Conservation (phyloP, 2,797 vertebrate genomes). For the Fistularia commersonii region DNA sequence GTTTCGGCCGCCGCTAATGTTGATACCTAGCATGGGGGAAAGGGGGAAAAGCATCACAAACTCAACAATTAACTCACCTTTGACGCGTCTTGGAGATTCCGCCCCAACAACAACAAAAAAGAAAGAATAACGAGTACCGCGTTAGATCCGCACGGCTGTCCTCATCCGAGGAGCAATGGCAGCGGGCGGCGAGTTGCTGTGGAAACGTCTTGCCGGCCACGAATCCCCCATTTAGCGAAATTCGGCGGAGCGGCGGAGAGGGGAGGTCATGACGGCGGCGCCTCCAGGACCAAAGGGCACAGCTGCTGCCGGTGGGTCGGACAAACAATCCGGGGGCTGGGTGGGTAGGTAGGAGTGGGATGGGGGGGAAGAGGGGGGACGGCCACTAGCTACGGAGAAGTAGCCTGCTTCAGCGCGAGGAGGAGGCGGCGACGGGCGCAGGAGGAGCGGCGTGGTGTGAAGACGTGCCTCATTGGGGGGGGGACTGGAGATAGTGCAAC, state of each 20-base stretch:
- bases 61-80: constrained; percentile 61
- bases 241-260: constrained; percentile 29
- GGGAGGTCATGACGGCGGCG: constrained; percentile 61
- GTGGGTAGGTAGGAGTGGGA: no score
- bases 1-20: no score
- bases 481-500: constrained; percentile 47
- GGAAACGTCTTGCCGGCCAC: constrained; percentile 54
- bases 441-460: constrained; percentile 29
- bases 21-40: no score
- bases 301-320: constrained; percentile 48
- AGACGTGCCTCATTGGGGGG: constrained; percentile 47
- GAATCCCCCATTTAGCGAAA: constrained; percentile 69
- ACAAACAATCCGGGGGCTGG: constrained; percentile 2
- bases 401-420: constrained; percentile 12
- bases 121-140: constrained; percentile 49
- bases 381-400: not conserved
- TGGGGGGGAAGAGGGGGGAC: not conserved
- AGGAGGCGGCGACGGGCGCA: constrained; percentile 24
- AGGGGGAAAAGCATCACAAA: not conserved
- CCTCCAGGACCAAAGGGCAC: constrained; percentile 44
- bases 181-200: constrained; percentile 51
- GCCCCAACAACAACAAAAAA: constrained; percentile 41
- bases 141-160: constrained; percentile 59
- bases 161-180: constrained; percentile 59
- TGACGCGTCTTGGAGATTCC: constrained; percentile 61